phyloP scores from a whole-genome alignment of 2,888 invertebrate species.

The Drosophila picticornis region DNA sequence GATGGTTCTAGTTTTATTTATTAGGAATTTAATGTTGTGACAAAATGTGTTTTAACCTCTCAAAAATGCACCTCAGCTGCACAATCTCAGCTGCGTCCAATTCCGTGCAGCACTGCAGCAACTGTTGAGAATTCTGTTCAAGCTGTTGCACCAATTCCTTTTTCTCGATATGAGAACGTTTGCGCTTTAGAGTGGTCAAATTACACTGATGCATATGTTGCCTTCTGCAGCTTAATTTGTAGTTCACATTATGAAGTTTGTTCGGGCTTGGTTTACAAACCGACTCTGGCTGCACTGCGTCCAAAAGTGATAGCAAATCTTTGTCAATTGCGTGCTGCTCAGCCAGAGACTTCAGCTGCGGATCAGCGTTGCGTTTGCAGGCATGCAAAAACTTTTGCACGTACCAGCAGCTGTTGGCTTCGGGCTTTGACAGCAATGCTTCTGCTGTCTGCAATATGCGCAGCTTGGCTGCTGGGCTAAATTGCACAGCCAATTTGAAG shows the following conservation, averaged over 20 bases:
- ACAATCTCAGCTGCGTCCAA: conserved; percentile 32
- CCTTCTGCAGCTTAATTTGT: conserved; percentile 14
- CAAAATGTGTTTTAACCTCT: conserved; percentile 31
- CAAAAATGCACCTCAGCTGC: conserved; percentile 21
- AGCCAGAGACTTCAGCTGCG: conserved; percentile 36
- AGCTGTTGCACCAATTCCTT: conserved; percentile 43
- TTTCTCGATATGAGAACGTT: conserved; percentile 9
- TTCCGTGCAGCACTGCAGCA: neutral
- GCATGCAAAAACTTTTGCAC: conserved; percentile 45
- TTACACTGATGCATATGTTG: conserved; percentile 35
- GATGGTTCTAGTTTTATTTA: neutral
- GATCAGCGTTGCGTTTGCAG: conserved; percentile 33
- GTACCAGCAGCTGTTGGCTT: conserved; percentile 43
- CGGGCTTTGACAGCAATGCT: neutral
- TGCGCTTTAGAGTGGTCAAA: conserved; percentile 41
- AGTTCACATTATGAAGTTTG: neutral
- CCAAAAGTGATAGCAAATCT: conserved; percentile 25
- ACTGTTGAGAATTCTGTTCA: conserved; percentile 10
- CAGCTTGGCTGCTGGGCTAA: conserved; percentile 16
- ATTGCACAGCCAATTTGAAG: conserved; percentile 35
- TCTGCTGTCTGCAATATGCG: conserved; percentile 36
- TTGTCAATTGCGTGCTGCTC: neutral
- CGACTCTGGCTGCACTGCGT: conserved; percentile 2
- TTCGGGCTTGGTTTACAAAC: neutral
- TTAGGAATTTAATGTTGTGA: neutral